Evolutionary conservation across 2,113 vertebrate species (phyloP), one percentile per base, ranked within the genome.

Genomic region (Pseudorhombus dupliciocellatus): DNA sequence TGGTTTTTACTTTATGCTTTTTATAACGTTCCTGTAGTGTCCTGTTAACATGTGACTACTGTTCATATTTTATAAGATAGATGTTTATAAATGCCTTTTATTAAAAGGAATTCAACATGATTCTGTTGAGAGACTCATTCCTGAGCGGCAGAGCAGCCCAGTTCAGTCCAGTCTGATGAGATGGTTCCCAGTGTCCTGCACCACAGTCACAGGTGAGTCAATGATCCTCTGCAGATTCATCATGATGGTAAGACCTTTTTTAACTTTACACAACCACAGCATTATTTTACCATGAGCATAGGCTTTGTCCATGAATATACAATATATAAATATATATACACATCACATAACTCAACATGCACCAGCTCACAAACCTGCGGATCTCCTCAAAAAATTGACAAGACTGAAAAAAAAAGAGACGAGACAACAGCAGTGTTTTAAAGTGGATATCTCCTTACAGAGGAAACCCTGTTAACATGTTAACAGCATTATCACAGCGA

Each of bases 61-160:
- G 74, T 88, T 85, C 71, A 87, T 89, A 86, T 89, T 88, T 89
- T 90, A 84, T 84, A 90, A 79, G 48, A 89, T 90, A 90, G 83
- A 88, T 89, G 87, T 89, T 87, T 90, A 90, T 87, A 89, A 89
- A 88, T 51, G 73, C 80, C 87, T 88, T 89, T 88, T 80, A 89
- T 81, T 88, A 87, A 90, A 88, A 76, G 66, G 67, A 85, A 76
- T 72, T 79, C 46, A 64, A 52, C 52, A 63, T 84, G 71, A 79
- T 61, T 58, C 18, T 34, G 9, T 53, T 60, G 14, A 42, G 56
- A n/a, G 46, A 50, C 73, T 24, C n/a, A 11, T 80, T 84, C 5
- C 28, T 80, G 30, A 30, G 11, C 56, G 64, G 5, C 30, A 50
- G 58, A 58, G 26, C 28, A 37, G 21, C 11, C 25, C 14, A 30